Evolutionary conservation across 1,140 invertebrate genomes (phyloP), one percentile per base, ranked within the genome.

Genomic region (Drosophila sproati): DNA sequence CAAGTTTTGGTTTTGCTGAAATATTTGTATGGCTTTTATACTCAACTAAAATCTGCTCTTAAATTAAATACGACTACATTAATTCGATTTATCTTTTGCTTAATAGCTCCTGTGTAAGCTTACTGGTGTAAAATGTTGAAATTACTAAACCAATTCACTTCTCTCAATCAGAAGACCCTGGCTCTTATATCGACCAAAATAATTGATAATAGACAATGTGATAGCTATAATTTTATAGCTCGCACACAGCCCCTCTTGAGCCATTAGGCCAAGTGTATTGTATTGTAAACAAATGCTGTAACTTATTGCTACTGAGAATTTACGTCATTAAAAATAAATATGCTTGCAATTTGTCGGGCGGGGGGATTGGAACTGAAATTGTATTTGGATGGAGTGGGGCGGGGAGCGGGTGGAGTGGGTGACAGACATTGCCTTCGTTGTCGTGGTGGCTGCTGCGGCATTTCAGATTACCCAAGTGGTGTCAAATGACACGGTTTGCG

Each of bases 401-500:
- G 60, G 68, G 60, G 20, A 20, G n/a, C 43, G 72, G 50, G 10
- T 51, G 57, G 63, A 12, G 28, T 43, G 56, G 43, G 45, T 50
- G 64, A 48, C 50, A 34, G 62, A 43, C 34, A 61, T 43, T 43
- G 10, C 10, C 39, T 3, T 37, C 54, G 59, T 62, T 34, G 57
- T 63, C 67, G 66, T 52, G 29, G 67, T 43, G 61, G 71, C 66
- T 73, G 71, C 80, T 78, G 73, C 51, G 80, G 74, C 85, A 85
- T 88, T 89, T 89, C 78, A 77, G 85, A 85, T 85, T 88, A 81
- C 86, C 74, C 70, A 81, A 85, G 78, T 90, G 86, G 85, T 89
- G 85, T 89, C 85, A 89, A 85, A 89, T 89, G 81, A 89, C 85
- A 89, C 66, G 78, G 85, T 80, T 88, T 81, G 78, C 80, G 86